Evolutionary conservation across 2,888 invertebrate genomes (phyloP).

Genomic region (Caenorhabditis afra): DNA sequence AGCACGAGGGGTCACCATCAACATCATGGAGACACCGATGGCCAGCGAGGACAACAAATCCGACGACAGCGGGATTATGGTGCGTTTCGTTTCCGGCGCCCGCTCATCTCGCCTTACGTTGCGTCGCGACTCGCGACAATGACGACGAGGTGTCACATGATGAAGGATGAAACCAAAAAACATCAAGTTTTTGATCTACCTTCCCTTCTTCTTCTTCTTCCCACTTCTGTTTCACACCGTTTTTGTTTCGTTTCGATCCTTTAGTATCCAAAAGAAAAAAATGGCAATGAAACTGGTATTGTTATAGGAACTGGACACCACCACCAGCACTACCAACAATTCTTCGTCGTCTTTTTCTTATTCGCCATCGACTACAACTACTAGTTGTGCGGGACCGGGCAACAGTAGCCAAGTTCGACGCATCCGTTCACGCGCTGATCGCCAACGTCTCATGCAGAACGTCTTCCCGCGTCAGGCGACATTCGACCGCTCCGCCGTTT

Average conservation of each 20-base stretch:
- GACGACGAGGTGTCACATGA: too few species aligned
- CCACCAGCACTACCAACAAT: constrained; percentile 9
- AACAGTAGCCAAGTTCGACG: constrained; percentile 29
- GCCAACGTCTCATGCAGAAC: constrained; percentile 4
- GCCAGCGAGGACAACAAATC: constrained; percentile 14
- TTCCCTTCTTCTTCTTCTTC: too few species aligned
- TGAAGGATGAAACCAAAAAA: too few species aligned
- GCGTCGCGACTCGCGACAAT: too few species aligned
- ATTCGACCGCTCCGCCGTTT: neutral
- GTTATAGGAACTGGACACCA: constrained; percentile 52
- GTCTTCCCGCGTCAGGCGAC: neutral
- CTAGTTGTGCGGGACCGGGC: neutral
- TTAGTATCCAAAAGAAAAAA: constrained; percentile 13
- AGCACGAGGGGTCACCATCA: constrained; percentile 3
- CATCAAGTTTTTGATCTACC: too few species aligned
- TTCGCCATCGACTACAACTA: constrained; percentile 22
- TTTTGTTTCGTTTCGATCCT: too few species aligned
- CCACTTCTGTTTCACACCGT: too few species aligned
- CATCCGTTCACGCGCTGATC: constrained; percentile 6
- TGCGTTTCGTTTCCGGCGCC: constrained; percentile 2
- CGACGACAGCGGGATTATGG: constrained; percentile 49
- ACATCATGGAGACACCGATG: constrained; percentile 1
- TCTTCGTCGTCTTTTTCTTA: neutral
- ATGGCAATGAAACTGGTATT: constrained; percentile 36
- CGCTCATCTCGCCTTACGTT: too few species aligned